Base-by-base conservation (phyloP, 2,888 invertebrate genomes). In the Phengaris arion region DNA sequence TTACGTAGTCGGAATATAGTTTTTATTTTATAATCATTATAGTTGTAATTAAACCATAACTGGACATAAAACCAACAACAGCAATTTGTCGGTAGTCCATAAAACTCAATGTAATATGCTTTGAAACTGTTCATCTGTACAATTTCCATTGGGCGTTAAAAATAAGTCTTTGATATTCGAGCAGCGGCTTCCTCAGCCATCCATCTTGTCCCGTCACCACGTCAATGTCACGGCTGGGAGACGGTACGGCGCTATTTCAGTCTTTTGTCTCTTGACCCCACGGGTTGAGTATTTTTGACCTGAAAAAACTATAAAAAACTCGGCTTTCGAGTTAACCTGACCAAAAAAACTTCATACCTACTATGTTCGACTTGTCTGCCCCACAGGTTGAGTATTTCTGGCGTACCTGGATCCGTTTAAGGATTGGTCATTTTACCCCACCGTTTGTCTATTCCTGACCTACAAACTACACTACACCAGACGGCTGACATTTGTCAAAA, bases 151-250 rank as follows among this genome's bases (percentile, higher is more conserved):
- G 35, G 35, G 64, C 22, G 35, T 54, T 72, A 72, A 22, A 72
- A 72, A 72, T 72, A 72, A 12, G 13, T n/a, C 1, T 35, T 72
- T 72, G 72, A 72, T 54, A 72, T 72, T 54, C 22, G 72, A 72
- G 52, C 35, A 22, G 52, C 48, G 72, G 13, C 22, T 64, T 64
- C 35, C 35, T n/a, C 10, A 35, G 72, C 52, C 52, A 72, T 72
- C 22, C 52, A 35, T 72, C 72, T 72, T 72, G 48, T 64, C 64
- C 13, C 52, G 72, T 54, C 52, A 52, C 35, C 72, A 7, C 72
- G 52, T 72, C 72, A 72, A 72, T 72, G 72, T 54, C 72, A 72
- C 22, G 72, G 72, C 72, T 72, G 72, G 72, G 8, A 70, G 15
- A 12, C 70, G 52, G 22, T 9, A 5, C 48, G 68, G 12, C 35